Evolutionary conservation across 2,797 vertebrate genomes (phyloP).

Genomic region (Ctenosaura bakeri): DNA sequence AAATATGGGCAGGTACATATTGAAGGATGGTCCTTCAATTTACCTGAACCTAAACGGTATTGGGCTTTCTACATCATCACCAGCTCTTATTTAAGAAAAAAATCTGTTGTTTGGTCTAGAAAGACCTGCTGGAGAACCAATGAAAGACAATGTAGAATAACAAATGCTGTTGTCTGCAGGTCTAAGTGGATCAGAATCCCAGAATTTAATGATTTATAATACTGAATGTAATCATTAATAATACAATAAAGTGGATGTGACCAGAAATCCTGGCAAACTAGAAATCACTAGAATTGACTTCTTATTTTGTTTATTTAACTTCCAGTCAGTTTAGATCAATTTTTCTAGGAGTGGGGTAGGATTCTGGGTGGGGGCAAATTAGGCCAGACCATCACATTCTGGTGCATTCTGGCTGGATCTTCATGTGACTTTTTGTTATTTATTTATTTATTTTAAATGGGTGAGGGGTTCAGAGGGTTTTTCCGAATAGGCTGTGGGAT

Average conservation of each 20-base stretch:
- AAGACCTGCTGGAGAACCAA: not conserved
- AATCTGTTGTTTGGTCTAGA: slow-evolving; percentile 1
- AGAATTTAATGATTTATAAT: not conserved
- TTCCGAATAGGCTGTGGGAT: not conserved
- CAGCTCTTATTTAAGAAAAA: not conserved
- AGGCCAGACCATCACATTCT: too few species aligned
- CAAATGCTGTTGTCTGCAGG: not conserved
- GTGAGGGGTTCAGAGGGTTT: not conserved
- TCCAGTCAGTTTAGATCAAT: too few species aligned
- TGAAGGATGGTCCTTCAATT: too few species aligned
- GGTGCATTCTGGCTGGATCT: not conserved
- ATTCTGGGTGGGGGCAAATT: too few species aligned
- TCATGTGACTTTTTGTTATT: not conserved
- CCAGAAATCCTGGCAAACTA: too few species aligned
- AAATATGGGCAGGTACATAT: too few species aligned
- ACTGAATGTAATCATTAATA: too few species aligned
- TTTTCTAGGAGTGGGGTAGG: too few species aligned
- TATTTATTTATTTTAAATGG: not conserved
- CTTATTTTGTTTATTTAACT: not conserved
- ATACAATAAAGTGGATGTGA: too few species aligned
- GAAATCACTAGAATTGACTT: too few species aligned
- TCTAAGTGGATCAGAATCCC: not conserved
- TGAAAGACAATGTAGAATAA: slow-evolving; percentile 15
- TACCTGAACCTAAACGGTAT: too few species aligned
- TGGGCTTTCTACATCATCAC: too few species aligned